These are phyloP conservation scores for Scopus umbretta DNA, from an alignment of 2,113 vertebrate species.

Conservation along the genomic window DNA sequence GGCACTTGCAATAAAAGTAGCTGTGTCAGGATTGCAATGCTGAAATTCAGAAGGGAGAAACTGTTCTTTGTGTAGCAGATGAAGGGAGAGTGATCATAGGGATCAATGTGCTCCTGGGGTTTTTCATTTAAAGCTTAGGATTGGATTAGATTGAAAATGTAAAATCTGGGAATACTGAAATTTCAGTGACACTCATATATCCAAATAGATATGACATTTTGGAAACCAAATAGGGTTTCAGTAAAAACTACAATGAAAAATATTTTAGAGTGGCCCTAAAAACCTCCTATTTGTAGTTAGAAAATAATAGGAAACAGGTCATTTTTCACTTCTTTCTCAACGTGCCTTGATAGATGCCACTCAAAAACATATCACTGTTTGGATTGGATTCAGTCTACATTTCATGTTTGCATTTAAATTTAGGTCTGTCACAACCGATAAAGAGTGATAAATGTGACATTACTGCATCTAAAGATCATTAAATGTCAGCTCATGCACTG, in stretches of 20 bases:
- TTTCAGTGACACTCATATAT: background rate
- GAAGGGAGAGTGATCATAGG: background rate
- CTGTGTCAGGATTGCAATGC: background rate
- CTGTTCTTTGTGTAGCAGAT: background rate
- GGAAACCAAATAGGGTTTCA: background rate
- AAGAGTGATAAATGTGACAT: constrained; percentile 83
- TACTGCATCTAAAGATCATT: constrained; percentile 84
- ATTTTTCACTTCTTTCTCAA: constrained; percentile 38
- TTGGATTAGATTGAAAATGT: background rate
- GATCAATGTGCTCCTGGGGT: background rate
- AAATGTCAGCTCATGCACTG: constrained; percentile 84
- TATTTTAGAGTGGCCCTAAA: background rate
- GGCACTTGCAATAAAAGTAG: background rate
- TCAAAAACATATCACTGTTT: constrained; percentile 58
- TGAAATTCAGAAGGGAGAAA: background rate
- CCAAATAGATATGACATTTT: background rate
- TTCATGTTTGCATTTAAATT: constrained; percentile 73
- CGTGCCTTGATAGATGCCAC: constrained; percentile 25
- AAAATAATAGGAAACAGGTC: background rate
- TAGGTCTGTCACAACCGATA: constrained; percentile 75
- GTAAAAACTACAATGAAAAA: background rate
- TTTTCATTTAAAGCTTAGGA: background rate
- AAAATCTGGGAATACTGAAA: background rate
- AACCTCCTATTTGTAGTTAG: background rate
- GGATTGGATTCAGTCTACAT: constrained; percentile 58